Conservation (phyloP, 2,888 invertebrate species). For the Nemapogon koenigi region DNA sequence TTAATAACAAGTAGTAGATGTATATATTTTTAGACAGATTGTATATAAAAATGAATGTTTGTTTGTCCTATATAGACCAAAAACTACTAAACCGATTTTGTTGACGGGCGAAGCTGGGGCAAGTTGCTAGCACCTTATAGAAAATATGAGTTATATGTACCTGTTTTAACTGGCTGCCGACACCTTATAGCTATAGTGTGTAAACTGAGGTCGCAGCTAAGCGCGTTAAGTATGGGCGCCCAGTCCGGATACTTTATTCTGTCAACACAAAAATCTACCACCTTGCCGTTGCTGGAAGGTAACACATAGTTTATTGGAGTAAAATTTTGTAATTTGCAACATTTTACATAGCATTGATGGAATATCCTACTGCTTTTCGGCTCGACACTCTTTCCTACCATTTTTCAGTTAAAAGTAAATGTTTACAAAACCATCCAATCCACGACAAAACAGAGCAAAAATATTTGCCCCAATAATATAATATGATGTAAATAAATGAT, state of each 20-base stretch:
- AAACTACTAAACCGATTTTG: no score
- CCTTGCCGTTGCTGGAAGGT: conserved; percentile 51
- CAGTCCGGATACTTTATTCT: conserved; percentile 78
- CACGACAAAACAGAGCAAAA: neutral
- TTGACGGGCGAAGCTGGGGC: no score
- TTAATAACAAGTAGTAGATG: no score
- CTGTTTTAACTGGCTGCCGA: conserved; percentile 55
- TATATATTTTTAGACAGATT: no score
- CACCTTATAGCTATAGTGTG: conserved; percentile 73
- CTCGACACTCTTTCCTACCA: conserved; percentile 51
- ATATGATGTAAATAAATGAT: no score
- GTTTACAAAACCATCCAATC: conserved; percentile 1
- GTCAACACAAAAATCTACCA: conserved; percentile 76
- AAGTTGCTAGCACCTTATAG: no score
- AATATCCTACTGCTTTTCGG: conserved; percentile 49
- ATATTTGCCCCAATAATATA: no score
- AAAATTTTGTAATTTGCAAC: conserved; percentile 55
- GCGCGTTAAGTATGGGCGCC: conserved; percentile 75
- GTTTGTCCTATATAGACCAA: no score
- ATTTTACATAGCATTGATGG: conserved; percentile 55
- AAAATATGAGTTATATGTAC: no score
- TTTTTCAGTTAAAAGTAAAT: conserved; percentile 17
- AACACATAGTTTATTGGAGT: conserved; percentile 44
- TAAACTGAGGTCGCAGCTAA: conserved; percentile 74
- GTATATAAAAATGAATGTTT: no score